Base-by-base conservation (phyloP, 1,140 invertebrate genomes). In the Coenobita brevimanus region DNA sequence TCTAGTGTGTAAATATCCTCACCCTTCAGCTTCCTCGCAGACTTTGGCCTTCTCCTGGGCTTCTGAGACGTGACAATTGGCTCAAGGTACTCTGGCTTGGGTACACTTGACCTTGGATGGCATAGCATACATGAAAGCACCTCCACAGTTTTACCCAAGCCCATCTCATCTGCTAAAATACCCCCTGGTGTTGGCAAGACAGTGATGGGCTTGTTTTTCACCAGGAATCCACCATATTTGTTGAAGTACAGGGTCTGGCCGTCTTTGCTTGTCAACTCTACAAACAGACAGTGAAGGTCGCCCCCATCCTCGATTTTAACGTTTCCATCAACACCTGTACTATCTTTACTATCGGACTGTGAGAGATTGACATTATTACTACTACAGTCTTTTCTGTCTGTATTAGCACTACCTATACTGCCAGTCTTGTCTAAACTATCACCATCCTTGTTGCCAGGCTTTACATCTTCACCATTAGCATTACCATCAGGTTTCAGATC, bases 121-220 rank as follows among this genome's bases (percentile, higher is more conserved):
- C 93, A 91, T 64, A 97, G 91, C 89, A 97, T 94, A 82, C 95
- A 94, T 21, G 95, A 94, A 15, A 97, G 91, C 30, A 97, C 94
- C 92, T 97, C 96, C 3, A 97, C 94, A 0, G 96, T 97, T 93
- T 97, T 97, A 1, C 96, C 96, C 24, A 97, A 92, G 13, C 96
- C 96, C 96, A 97, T 97, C 93, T 97, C 96, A 93, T 97, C 96
- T 24, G 96, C 96, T 69, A 97, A 92, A 81, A 97, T 96, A 6
- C 96, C 96, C 78, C 96, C 96, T n/a, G 93, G 94, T 54, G 93
- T 92, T 38, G 93, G 60, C 1, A 83, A 2, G 15, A 91, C 87
- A 41, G 92, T 78, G 15, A 91, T 46, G 33, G 93, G 93, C 89
- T 91, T 91, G 15, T 91, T 88, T 33, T 89, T 82, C 27, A 90